phyloP scores from a whole-genome alignment of 2,113 vertebrate genomes.

The Strix aluco region DNA sequence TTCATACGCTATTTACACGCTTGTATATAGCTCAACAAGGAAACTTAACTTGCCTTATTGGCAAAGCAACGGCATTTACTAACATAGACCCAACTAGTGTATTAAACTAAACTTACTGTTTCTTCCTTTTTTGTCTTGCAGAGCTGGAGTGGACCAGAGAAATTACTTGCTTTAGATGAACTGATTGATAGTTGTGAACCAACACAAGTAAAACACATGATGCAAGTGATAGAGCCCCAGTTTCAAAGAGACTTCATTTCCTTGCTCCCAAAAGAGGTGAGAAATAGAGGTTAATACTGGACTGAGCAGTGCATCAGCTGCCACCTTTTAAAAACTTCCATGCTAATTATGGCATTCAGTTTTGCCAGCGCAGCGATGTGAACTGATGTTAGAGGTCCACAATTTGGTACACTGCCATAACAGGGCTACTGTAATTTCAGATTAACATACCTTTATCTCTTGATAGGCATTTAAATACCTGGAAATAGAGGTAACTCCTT shows the following conservation, averaged over 20 bases:
- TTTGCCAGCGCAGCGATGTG: background rate
- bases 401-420: background rate
- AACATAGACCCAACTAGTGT: background rate
- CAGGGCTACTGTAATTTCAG: background rate
- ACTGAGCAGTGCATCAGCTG: background rate
- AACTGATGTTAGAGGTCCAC: background rate
- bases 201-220: constrained; percentile 99
- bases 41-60: background rate
- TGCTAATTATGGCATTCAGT: background rate
- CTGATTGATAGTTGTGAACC: constrained; percentile 98
- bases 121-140: constrained; percentile 38
- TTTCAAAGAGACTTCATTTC: constrained; percentile 99
- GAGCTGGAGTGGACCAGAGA: constrained; percentile 96
- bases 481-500: background rate
- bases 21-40: background rate
- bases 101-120: background rate
- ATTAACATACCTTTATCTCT: background rate
- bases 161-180: constrained; percentile 97
- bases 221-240: constrained; percentile 99
- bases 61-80: background rate
- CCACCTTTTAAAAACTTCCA: background rate
- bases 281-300: background rate
- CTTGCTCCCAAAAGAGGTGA: constrained; percentile 98
- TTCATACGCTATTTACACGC: background rate
- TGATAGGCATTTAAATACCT: background rate